These are phyloP conservation scores for Elaphurus davidianus DNA, from an alignment of 2,113 vertebrate species.

Conservation along the genomic window DNA sequence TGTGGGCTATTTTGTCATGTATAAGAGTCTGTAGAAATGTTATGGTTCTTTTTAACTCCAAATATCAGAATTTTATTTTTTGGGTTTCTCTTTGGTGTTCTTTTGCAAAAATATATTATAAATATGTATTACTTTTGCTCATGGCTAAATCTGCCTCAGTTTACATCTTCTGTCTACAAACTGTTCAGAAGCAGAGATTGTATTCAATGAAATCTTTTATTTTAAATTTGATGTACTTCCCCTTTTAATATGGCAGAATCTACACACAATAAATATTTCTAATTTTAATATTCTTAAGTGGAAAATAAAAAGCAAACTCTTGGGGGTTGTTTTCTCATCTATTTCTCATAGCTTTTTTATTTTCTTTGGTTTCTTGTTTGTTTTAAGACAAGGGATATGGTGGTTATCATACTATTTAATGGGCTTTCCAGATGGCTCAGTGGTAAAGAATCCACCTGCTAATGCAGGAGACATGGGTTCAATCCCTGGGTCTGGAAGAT, in stretches of 20 bases:
- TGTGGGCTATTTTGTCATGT: too few species aligned
- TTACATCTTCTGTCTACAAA: not conserved
- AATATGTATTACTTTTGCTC: not conserved
- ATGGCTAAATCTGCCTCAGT: not conserved
- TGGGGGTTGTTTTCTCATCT: not conserved
- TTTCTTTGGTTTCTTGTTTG: not conserved
- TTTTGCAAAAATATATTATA: not conserved
- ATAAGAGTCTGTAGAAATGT: too few species aligned
- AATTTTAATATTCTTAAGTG: not conserved
- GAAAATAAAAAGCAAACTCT: not conserved
- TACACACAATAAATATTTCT: not conserved
- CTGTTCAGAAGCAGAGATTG: not conserved
- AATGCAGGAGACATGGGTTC: not conserved
- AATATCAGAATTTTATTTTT: not conserved
- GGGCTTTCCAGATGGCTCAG: not conserved
- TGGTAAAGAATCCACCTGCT: not conserved
- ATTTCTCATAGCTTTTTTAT: not conserved
- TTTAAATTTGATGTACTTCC: not conserved
- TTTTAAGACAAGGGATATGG: not conserved
- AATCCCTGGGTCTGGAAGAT: not conserved
- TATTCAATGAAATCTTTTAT: not conserved
- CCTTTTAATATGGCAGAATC: not conserved
- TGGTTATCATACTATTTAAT: not conserved
- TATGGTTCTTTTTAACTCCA: not conserved
- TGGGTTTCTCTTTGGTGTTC: not conserved